Base-by-base conservation (phyloP, 2,113 vertebrate species). In the Protomyctophum bolini region DNA sequence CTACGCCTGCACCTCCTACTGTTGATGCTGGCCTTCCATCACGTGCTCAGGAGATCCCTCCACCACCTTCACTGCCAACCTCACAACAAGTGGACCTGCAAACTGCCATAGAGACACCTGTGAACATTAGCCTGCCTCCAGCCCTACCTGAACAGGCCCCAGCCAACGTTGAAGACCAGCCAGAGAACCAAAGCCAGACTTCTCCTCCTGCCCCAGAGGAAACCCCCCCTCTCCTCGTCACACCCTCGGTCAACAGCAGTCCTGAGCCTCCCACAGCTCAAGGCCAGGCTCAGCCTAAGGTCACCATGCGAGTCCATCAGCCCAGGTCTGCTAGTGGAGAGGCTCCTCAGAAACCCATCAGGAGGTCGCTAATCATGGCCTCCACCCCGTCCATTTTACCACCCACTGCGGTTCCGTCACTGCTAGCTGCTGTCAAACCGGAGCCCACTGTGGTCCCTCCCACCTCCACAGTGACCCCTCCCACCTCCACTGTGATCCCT, bases 301-400 rank as follows among this genome's bases (percentile, higher is more conserved):
- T 82, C 60, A 70, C 45, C 3, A 47, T 73, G 73, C 70, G 58
- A 61, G 65, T 62, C 28, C 65, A 76, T 28, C 65, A 68, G 28
- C 58, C 72, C 49, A 56, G 15, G 3, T 64, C 59, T 46, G 6
- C 57, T 48, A 84, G 56, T 51, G 71, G 82, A 15, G 86, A 91
- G 0, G 89, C 90, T 6, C 96, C 96, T 0, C 96, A 95, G 81
- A 98, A 97, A 63, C 96, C 97, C 3, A 71, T 95, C 29, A 94
- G 96, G 77, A 94, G 89, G 47, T 95, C 96, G 14, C 58, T 91
- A 45, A 89, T 91, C 5, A 14, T 90, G 14, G 51, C 49, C 15
- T 77, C 82, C 48, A 49, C 83, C 10, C 54, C 69, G 65, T 52
- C 79, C 56, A 49, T 70, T 49, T 61, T 61, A 48, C 68, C 80